Conservation (phyloP, 1,140 invertebrate genomes). For the Kradibia gibbosae region DNA sequence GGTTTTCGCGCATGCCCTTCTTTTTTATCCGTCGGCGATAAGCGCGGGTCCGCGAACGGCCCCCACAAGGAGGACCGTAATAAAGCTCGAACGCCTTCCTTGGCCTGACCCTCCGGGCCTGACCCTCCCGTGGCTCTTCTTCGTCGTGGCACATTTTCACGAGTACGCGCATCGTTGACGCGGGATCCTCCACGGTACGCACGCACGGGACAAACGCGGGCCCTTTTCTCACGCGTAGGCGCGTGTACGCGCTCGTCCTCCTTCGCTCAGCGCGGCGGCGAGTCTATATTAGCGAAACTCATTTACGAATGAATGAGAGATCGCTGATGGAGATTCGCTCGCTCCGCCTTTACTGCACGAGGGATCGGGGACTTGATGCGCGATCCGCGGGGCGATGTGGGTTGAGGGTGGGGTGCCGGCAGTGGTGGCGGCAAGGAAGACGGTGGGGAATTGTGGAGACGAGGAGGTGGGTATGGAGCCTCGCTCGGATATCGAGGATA, state of each 20-base stretch:
- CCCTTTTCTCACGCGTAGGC: slow-evolving; percentile 28
- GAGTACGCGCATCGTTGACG: neutral
- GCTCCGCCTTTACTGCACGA: slow-evolving; percentile 43
- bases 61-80: slow-evolving; percentile 16
- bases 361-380: slow-evolving; percentile 9
- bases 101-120: neutral
- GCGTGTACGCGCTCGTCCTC: slow-evolving; percentile 1
- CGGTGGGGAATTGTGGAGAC: neutral
- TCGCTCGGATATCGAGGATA: slow-evolving; percentile 49
- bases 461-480: slow-evolving; percentile 6
- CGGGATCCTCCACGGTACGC: too few species aligned
- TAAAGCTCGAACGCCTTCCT: neutral
- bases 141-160: neutral
- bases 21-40: slow-evolving; percentile 21
- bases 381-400: neutral
- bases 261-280: slow-evolving; percentile 16
- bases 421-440: neutral
- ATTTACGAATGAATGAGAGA: slow-evolving; percentile 52
- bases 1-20: neutral
- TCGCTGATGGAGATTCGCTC: slow-evolving; percentile 46
- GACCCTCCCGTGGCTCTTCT: neutral
- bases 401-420: neutral
- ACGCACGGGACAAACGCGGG: slow-evolving; percentile 20
- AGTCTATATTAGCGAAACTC: slow-evolving; percentile 49
- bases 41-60: neutral